phyloP scores from a whole-genome alignment of 1,140 invertebrate genomes.

The Lordiphosa collinella region DNA sequence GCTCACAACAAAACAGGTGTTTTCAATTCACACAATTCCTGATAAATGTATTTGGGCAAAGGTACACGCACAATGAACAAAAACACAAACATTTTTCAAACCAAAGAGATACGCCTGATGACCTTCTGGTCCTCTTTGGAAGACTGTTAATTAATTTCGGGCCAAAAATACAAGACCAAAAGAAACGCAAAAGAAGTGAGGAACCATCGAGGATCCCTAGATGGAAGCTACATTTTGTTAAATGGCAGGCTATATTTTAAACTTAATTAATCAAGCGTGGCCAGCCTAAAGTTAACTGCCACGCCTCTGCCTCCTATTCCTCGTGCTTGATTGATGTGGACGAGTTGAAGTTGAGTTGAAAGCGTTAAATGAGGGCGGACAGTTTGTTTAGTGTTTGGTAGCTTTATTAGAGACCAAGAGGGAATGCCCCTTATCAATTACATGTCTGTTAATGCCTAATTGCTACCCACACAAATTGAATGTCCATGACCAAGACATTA shows the following conservation, averaged over 20 bases:
- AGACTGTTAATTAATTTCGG: conserved; percentile 68
- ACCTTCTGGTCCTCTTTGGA: conserved; percentile 33
- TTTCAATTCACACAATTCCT: conserved; percentile 65
- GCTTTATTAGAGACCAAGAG: conserved; percentile 28
- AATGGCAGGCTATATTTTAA: conserved; percentile 72
- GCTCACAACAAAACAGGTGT: conserved; percentile 50
- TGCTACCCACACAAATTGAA: conserved; percentile 40
- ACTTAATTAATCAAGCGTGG: conserved; percentile 67
- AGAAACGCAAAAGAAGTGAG: conserved; percentile 10
- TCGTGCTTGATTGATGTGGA: conserved; percentile 50
- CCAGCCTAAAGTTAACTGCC: conserved; percentile 30
- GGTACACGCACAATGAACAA: conserved; percentile 16
- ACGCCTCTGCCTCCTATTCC: conserved; percentile 16
- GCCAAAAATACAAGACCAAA: conserved; percentile 13
- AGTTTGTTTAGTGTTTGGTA: conserved; percentile 26
- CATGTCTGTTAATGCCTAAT: conserved; percentile 41
- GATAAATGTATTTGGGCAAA: conserved; percentile 44
- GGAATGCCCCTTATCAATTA: conserved; percentile 24
- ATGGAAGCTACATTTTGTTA: conserved; percentile 51
- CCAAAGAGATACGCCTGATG: conserved; percentile 4
- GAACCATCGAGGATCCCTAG: conserved; percentile 11
- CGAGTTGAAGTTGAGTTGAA: conserved; percentile 20
- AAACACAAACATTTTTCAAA: conserved; percentile 73
- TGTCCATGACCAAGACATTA: conserved; percentile 43
- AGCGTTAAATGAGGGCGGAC: conserved; percentile 47